A percentile compares a stretch with the other conserved stretches of the same genome.
These are phyloP conservation scores for Steinernema khuongi DNA, from an alignment of 1,140 invertebrate genomes.

Conservation along the genomic window DNA sequence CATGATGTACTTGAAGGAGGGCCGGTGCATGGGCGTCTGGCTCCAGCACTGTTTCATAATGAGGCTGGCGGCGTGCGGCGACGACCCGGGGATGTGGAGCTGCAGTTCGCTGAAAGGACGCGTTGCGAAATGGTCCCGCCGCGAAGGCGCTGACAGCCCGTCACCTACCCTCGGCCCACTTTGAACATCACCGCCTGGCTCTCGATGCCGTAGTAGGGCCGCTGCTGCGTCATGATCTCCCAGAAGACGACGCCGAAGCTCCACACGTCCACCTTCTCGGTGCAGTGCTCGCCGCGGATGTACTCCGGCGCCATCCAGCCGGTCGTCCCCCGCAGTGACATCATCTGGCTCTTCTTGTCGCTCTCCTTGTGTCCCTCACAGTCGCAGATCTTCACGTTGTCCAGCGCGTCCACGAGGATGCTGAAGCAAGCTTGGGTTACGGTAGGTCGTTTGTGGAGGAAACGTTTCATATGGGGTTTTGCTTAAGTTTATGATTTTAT, in stretches of 20 bases:
- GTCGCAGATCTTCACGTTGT: slow-evolving; percentile 91
- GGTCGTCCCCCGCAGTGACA: slow-evolving; percentile 88
- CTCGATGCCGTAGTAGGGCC: slow-evolving; percentile 91
- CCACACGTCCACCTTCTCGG: slow-evolving; percentile 94
- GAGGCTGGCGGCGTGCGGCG: slow-evolving; percentile 72
- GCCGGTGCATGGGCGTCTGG: slow-evolving; percentile 80
- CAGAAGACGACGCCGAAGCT: slow-evolving; percentile 93
- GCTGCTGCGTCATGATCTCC: slow-evolving; percentile 90
- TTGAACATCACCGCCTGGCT: slow-evolving; percentile 95
- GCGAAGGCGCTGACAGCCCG: not conserved
- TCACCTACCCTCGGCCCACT: slow-evolving; percentile 70
- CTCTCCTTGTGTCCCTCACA: slow-evolving; percentile 88
- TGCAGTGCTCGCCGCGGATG: slow-evolving; percentile 89
- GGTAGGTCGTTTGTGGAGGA: slow-evolving; percentile 19
- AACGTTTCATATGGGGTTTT: slow-evolving; percentile 7
- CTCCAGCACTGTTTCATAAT: slow-evolving; percentile 89
- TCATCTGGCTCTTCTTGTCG: slow-evolving; percentile 85
- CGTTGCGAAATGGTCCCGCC: slow-evolving; percentile 1
- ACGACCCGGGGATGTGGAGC: slow-evolving; percentile 80
- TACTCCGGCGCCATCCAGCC: slow-evolving; percentile 99
- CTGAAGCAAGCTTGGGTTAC: slow-evolving; percentile 65
- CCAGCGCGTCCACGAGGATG: slow-evolving; percentile 81
- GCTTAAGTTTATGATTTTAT: too few species aligned
- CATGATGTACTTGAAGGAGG: slow-evolving; percentile 85
- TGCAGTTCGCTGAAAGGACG: slow-evolving; percentile 69